Conservation (phyloP, 2,888 invertebrate genomes). For the Hirtodrosophila cameraria region DNA sequence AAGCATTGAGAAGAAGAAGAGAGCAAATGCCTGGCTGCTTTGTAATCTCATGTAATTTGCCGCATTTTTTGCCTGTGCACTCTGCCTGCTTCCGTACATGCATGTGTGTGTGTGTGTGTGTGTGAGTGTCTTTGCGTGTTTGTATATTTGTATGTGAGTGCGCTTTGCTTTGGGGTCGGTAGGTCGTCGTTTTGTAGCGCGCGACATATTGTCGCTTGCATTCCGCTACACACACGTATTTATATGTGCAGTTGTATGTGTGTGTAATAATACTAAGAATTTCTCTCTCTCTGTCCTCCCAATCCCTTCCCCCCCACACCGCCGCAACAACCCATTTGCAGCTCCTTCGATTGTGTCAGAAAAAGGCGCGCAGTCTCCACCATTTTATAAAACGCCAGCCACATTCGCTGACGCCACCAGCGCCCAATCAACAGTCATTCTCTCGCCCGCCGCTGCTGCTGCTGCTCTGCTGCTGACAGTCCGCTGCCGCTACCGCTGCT, state of each 20-base stretch:
- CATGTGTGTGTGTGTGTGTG: constrained; percentile 9
- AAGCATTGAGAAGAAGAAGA: constrained; percentile 24
- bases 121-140: constrained; percentile 8
- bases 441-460: constrained; percentile 51
- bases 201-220: constrained; percentile 61
- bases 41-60: constrained; percentile 78
- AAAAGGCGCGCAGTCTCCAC: constrained; percentile 76
- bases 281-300: too few relatives aligned
- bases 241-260: constrained; percentile 5
- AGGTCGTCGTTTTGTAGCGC: constrained; percentile 64
- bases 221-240: constrained; percentile 43
- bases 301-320: constrained; percentile 29
- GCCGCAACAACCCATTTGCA: constrained; percentile 20
- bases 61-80: constrained; percentile 73
- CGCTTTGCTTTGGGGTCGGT: constrained; percentile 62
- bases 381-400: constrained; percentile 65
- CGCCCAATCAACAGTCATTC: constrained; percentile 66
- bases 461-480: constrained; percentile 41
- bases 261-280: constrained; percentile 4
- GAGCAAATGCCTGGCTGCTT: constrained; percentile 56
- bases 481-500: constrained; percentile 39
- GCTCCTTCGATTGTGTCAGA: constrained; percentile 44
- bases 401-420: constrained; percentile 66
- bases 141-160: constrained; percentile 22
- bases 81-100: constrained; percentile 56